Percentiles rank a stretch among this genome's conserved stretches.
These are phyloP conservation scores for Halisarca cf. caerulea DNA, from an alignment of 37 sponge, comb jelly and placozoan genomes.

Conservation along the genomic window DNA sequence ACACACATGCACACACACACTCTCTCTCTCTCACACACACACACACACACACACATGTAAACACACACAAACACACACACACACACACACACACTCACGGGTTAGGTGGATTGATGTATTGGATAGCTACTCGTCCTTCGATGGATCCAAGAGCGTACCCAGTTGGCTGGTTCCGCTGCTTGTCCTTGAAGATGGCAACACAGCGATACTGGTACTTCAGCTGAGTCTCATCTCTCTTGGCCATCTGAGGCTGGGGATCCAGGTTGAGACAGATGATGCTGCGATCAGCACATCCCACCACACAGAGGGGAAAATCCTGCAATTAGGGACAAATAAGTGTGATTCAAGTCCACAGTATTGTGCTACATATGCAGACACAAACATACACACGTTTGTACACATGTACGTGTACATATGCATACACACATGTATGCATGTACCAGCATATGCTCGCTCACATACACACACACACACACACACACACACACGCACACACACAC, in stretches of 20 bases:
- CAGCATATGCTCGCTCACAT: neutral
- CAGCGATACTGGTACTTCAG: constrained; percentile 93
- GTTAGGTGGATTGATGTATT: constrained; percentile 82
- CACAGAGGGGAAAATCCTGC: constrained; percentile 80
- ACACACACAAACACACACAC: no score
- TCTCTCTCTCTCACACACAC: no score
- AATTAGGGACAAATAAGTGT: neutral
- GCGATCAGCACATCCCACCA: constrained; percentile 82
- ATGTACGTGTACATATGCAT: neutral
- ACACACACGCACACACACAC: no score
- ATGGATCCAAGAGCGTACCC: constrained; percentile 97
- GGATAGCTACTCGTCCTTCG: constrained; percentile 93
- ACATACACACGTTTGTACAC: no score
- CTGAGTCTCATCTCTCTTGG: constrained; percentile 84
- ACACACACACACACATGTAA: no score
- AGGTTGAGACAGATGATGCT: constrained; percentile 67
- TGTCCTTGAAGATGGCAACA: constrained; percentile 88
- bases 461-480: no score
- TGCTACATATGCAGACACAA: neutral
- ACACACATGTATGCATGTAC: neutral
- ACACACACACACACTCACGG: constrained; percentile 61
- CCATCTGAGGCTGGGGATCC: constrained; percentile 64
- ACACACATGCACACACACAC: no score
- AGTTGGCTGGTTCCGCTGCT: constrained; percentile 80
- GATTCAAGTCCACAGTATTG: neutral